Conservation (phyloP, 2,797 vertebrate species). For the Tarsius wallacei region DNA sequence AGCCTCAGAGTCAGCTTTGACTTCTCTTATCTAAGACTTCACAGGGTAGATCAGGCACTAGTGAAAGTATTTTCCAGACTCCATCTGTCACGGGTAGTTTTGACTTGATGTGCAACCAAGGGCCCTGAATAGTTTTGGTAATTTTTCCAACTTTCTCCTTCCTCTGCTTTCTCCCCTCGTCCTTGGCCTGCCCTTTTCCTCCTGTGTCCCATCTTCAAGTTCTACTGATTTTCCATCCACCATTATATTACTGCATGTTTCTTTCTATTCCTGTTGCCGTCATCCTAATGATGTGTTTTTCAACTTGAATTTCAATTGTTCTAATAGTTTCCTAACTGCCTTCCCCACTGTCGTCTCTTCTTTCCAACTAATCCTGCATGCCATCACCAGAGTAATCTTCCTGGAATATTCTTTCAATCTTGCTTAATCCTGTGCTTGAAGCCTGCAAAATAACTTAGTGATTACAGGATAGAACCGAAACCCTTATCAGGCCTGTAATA, state of each 20-base stretch:
- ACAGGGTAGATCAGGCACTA: background rate
- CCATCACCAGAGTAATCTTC: background rate
- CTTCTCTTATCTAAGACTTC: background rate
- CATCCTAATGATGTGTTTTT: background rate
- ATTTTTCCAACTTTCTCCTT: background rate
- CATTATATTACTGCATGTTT: background rate
- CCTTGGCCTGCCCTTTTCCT: background rate
- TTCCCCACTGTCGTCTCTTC: background rate
- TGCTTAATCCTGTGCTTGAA: slow-evolving; percentile 12
- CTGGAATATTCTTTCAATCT: background rate
- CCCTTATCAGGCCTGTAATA: background rate
- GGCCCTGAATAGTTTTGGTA: background rate
- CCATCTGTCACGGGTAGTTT: background rate
- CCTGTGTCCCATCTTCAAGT: background rate
- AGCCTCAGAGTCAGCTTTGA: background rate
- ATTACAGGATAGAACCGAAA: slow-evolving; percentile 25
- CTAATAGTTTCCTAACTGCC: slow-evolving; percentile 2
- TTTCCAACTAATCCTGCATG: background rate
- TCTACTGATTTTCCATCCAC: background rate
- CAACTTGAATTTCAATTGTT: background rate
- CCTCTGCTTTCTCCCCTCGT: background rate
- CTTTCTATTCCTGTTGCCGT: background rate
- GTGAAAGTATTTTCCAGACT: background rate
- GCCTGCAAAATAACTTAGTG: background rate
- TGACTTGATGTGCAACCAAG: background rate